These are phyloP conservation scores for Apotomis capreana DNA, from an alignment of 2,888 invertebrate species.

Conservation along the genomic window DNA sequence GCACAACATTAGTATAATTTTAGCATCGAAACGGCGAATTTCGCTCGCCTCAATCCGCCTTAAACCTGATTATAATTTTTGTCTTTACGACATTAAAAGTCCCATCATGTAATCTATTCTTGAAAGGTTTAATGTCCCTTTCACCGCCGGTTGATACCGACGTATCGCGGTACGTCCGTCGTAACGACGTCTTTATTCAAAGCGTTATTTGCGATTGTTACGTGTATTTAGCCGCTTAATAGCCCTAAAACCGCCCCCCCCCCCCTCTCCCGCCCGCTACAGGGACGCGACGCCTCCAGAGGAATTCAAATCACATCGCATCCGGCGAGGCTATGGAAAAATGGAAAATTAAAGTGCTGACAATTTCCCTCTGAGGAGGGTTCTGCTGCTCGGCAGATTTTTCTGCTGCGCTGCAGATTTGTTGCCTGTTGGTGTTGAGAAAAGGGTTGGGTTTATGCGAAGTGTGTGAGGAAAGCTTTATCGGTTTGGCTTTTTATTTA, in stretches of 20 bases:
- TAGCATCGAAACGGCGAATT: neutral
- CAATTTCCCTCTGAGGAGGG: constrained; percentile 1
- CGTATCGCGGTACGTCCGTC: constrained; percentile 4
- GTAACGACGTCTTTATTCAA: constrained; percentile 34
- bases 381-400: neutral
- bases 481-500: too few species aligned
- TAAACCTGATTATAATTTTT: neutral
- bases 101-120: constrained; percentile 20
- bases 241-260: constrained; percentile 17
- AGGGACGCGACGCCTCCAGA: constrained; percentile 1
- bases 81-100: constrained; percentile 8
- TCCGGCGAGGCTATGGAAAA: constrained; percentile 20
- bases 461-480: too few species aligned
- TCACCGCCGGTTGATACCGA: constrained; percentile 1
- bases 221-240: constrained; percentile 36
- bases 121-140: constrained; percentile 17
- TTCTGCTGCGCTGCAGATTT: neutral
- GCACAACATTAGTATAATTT: neutral
- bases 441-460: neutral
- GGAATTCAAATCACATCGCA: constrained; percentile 30
- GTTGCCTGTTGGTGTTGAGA: neutral
- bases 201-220: constrained; percentile 30
- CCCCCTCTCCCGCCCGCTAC: neutral
- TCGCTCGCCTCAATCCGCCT: neutral
- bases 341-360: constrained; percentile 17